Conservation (phyloP, 2,113 vertebrate species). For the Cariama cristata region DNA sequence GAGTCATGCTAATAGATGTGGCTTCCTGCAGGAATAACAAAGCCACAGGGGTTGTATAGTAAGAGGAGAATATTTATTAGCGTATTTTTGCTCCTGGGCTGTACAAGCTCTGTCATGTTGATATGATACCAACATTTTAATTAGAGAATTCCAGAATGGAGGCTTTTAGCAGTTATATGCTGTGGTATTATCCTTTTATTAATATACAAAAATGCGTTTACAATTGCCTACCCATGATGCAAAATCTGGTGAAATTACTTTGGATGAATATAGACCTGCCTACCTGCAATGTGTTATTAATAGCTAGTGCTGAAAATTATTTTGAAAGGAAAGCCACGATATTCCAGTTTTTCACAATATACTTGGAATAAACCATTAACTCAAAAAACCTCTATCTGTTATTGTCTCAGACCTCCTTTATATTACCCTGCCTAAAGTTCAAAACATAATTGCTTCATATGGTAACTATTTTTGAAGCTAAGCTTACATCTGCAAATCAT, state of each 20-base stretch:
- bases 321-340: not conserved
- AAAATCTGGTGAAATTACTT: not conserved
- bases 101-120: conserved; percentile 3
- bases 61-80: not conserved
- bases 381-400: not conserved
- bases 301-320: not conserved
- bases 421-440: not conserved
- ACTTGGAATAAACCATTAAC: not conserved
- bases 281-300: not conserved
- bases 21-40: not conserved
- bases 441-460: not conserved
- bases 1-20: not conserved
- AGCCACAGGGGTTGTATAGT: not conserved
- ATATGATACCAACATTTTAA: not conserved
- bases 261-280: not conserved
- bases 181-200: not conserved
- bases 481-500: not conserved
- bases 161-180: not conserved
- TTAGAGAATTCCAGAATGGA: conserved; percentile 14
- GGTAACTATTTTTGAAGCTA: not conserved
- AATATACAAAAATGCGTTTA: not conserved
- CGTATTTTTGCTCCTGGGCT: not conserved
- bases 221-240: not conserved
- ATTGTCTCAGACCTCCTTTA: not conserved
- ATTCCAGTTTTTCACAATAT: not conserved